Percentiles rank a stretch among this genome's conserved stretches.
Conservation (phyloP, 1,140 invertebrate genomes). For the Stratiolaelaps scimitus region DNA sequence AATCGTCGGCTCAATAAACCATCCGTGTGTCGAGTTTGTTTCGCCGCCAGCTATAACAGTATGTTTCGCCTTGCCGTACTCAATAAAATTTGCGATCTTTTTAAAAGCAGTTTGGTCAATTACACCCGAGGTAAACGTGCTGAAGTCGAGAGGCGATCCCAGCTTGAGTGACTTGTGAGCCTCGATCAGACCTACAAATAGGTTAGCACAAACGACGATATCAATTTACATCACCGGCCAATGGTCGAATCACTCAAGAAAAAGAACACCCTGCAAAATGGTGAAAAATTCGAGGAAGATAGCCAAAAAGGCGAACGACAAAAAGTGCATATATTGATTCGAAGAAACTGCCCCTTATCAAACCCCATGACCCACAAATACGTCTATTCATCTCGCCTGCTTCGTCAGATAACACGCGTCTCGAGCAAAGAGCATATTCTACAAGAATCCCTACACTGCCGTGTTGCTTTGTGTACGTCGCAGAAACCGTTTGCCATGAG, state of each 20-base stretch:
- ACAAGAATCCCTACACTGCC: too few relatives aligned
- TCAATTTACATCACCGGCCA: too few relatives aligned
- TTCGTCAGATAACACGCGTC: too few relatives aligned
- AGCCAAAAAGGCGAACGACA: too few relatives aligned
- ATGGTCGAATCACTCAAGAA: too few relatives aligned
- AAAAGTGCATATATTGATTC: too few relatives aligned
- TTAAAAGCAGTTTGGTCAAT: conserved; percentile 89
- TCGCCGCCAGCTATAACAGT: conserved; percentile 76
- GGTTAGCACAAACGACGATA: neutral
- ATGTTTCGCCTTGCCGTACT: conserved; percentile 69
- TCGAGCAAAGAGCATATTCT: too few relatives aligned
- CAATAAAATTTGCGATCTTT: conserved; percentile 76
- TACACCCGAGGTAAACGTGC: conserved; percentile 77
- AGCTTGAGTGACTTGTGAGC: conserved; percentile 60
- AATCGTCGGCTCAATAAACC: conserved; percentile 91
- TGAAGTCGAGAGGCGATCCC: conserved; percentile 68
- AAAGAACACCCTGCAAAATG: neutral
- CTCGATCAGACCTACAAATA: conserved; percentile 49
- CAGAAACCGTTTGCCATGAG: conserved; percentile 29
- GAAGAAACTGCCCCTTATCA: too few relatives aligned
- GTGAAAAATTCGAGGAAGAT: too few relatives aligned
- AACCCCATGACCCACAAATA: too few relatives aligned
- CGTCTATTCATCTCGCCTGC: too few relatives aligned
- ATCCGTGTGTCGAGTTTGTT: conserved; percentile 71
- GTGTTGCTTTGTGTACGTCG: too few relatives aligned